These are phyloP conservation scores for Acanthosoma haemorrhoidale DNA, from an alignment of 2,888 invertebrate species.

Conservation along the genomic window DNA sequence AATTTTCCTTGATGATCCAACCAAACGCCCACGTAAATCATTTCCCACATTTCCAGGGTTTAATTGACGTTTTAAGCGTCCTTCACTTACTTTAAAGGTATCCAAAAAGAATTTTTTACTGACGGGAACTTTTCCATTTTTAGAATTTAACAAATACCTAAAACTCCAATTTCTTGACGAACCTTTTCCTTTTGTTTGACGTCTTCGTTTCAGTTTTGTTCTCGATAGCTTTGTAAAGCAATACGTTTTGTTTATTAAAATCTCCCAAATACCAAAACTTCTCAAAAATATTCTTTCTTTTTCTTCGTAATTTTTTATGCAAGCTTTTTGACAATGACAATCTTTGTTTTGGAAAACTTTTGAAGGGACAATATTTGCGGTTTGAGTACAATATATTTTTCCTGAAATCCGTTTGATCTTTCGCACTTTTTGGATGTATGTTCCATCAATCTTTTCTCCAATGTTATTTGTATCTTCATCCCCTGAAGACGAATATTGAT, in stretches of 20 bases:
- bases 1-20: too few species aligned
- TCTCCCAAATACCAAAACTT: conserved; percentile 21
- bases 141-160: conserved; percentile 19
- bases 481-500: neutral
- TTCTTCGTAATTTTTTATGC: conserved; percentile 11
- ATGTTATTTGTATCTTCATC: neutral
- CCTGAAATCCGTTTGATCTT: neutral
- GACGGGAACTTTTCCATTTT: conserved; percentile 21
- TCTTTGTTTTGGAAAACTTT: conserved; percentile 18
- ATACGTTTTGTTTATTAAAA: conserved; percentile 12
- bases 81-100: too few species aligned
- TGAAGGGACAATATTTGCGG: neutral
- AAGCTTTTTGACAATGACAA: conserved; percentile 3
- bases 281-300: conserved; percentile 16
- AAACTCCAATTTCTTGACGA: conserved; percentile 14
- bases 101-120: too few species aligned
- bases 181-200: conserved; percentile 13
- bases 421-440: neutral
- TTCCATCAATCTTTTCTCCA: neutral
- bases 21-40: too few species aligned
- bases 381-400: neutral
- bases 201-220: neutral
- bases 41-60: too few species aligned
- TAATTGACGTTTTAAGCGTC: too few species aligned
- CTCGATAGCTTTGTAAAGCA: neutral